phyloP scores from a whole-genome alignment of 1,140 invertebrate species.

The Pogonomyrmex californicus region DNA sequence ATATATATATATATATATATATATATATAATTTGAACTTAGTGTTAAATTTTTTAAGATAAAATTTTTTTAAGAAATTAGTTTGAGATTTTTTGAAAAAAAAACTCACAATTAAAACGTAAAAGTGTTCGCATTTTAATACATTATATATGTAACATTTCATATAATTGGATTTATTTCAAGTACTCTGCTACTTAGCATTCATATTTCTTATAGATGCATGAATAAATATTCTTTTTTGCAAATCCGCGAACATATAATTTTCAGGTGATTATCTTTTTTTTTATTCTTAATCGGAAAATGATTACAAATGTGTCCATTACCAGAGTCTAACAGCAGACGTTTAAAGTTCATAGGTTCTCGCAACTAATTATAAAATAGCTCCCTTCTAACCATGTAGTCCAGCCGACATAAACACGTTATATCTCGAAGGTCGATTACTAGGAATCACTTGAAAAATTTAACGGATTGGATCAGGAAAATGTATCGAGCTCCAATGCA shows the following conservation, averaged over 20 bases:
- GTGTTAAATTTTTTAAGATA: not conserved
- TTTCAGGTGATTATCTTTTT: slow-evolving; percentile 27
- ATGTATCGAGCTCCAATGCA: slow-evolving; percentile 12
- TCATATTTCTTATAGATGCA: not conserved
- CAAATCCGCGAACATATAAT: slow-evolving; percentile 36
- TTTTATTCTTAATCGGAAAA: slow-evolving; percentile 20
- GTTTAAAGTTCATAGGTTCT: slow-evolving; percentile 64
- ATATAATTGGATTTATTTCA: not conserved
- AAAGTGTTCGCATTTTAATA: not conserved
- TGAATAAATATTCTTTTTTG: slow-evolving; percentile 39
- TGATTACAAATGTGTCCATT: slow-evolving; percentile 50
- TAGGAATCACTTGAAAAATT: slow-evolving; percentile 41
- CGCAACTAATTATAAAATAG: slow-evolving; percentile 60
- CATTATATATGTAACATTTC: not conserved
- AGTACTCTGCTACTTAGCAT: slow-evolving; percentile 4
- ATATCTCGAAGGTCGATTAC: slow-evolving; percentile 45
- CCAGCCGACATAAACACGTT: slow-evolving; percentile 19
- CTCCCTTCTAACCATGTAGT: slow-evolving; percentile 36
- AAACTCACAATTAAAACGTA: not conserved
- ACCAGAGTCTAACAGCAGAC: slow-evolving; percentile 37
- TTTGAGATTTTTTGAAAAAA: not conserved
- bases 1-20: not conserved
- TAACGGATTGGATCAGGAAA: slow-evolving; percentile 28
- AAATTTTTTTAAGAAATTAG: slow-evolving; percentile 2
- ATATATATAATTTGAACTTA: not conserved